Percentiles rank a stretch among this genome's conserved stretches.
Conservation (phyloP, 2,797 vertebrate species). For the Danio tinwini region DNA sequence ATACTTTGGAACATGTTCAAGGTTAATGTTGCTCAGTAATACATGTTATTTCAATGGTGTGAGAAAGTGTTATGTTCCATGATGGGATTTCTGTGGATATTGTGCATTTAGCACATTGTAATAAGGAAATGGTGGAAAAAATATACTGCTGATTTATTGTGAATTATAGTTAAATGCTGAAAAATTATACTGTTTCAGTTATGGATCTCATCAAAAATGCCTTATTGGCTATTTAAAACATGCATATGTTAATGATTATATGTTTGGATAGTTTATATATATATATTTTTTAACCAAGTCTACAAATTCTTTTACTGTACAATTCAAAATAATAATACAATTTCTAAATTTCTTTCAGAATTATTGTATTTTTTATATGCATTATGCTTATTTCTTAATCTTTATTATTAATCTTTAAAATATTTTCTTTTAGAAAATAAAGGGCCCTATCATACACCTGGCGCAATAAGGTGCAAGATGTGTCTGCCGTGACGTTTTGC, state of each 20-base stretch:
- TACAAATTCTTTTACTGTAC: no score
- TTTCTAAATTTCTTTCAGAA: no score
- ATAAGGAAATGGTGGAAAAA: constrained; percentile 19
- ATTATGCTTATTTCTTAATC: no score
- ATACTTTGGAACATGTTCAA: constrained; percentile 45
- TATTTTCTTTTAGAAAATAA: no score
- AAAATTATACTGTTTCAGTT: background rate
- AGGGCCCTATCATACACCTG: no score
- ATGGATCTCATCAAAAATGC: background rate
- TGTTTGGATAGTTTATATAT: background rate
- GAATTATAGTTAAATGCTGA: no score
- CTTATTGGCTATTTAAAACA: constrained; percentile 7
- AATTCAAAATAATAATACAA: no score
- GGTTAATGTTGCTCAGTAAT: constrained; percentile 52
- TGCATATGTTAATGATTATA: background rate
- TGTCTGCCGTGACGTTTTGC: no score
- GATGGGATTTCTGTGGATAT: constrained; percentile 21
- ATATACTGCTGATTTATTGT: background rate
- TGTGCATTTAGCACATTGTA: constrained; percentile 17
- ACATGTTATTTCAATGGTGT: constrained; percentile 31
- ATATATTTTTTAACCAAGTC: background rate
- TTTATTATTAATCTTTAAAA: no score
- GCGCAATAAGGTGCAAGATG: no score
- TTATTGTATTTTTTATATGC: no score
- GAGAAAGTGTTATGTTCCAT: constrained; percentile 11